Conservation (phyloP, 1,140 invertebrate species). For the Yoshiicerus persimilis region DNA sequence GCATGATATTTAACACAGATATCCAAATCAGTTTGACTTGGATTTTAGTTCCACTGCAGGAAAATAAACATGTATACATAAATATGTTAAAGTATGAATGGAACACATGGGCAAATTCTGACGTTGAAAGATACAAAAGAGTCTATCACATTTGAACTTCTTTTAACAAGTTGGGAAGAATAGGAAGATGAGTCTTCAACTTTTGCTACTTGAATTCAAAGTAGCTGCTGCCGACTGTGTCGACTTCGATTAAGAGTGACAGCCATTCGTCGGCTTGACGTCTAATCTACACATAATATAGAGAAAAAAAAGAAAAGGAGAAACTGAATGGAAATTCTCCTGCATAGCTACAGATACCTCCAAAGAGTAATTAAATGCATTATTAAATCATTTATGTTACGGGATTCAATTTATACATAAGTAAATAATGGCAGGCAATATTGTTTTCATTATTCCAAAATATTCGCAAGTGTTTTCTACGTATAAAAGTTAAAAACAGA, state of each 20-base stretch:
- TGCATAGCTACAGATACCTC: not conserved
- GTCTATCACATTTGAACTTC: not conserved
- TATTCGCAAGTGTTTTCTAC: too few relatives aligned
- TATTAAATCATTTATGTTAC: not conserved
- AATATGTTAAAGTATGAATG: not conserved
- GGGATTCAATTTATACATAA: too few relatives aligned
- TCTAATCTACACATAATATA: not conserved
- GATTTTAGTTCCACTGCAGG: not conserved
- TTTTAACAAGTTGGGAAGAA: not conserved
- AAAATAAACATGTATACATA: not conserved
- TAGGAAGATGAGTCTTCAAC: not conserved
- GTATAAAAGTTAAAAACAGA: too few relatives aligned
- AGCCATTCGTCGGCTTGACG: not conserved
- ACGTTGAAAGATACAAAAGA: not conserved
- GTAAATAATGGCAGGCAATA: too few relatives aligned
- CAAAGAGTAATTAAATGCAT: not conserved
- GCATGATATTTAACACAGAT: too few relatives aligned
- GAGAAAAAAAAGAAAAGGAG: not conserved
- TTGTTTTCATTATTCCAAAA: too few relatives aligned
- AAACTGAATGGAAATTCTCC: not conserved
- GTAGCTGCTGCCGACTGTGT: not conserved
- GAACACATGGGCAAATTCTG: not conserved
- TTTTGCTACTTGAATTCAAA: not conserved
- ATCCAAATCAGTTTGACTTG: not conserved
- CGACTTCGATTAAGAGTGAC: not conserved